phyloP scores from a whole-genome alignment of 92 coral and sea anemone species.

The Actinernus sp. region DNA sequence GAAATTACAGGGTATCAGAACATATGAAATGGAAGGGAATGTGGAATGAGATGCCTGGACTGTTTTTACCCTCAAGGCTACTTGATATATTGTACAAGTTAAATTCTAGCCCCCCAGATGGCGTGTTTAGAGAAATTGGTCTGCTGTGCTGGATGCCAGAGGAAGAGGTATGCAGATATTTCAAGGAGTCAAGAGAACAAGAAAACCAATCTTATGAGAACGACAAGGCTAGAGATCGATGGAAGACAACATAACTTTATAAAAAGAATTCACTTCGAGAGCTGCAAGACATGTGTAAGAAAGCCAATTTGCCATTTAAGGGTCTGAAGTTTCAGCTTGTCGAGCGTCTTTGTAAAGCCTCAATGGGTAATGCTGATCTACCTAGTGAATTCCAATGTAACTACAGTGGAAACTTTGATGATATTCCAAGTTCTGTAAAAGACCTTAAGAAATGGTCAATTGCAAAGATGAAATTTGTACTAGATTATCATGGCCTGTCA shows the following conservation, averaged over 20 bases:
- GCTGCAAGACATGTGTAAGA: constrained; percentile 22
- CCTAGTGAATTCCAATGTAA: too few relatives aligned
- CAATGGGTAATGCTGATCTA: too few relatives aligned
- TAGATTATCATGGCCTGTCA: too few relatives aligned
- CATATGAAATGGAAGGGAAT: neutral
- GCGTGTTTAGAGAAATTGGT: neutral
- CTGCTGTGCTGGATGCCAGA: constrained; percentile 13
- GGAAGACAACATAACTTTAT: constrained; percentile 22
- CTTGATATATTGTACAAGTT: constrained; percentile 13
- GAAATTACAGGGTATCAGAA: neutral
- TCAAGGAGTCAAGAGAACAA: constrained; percentile 7
- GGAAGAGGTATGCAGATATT: constrained; percentile 4
- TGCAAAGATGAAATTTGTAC: too few relatives aligned
- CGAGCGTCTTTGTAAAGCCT: too few relatives aligned
- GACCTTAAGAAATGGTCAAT: too few relatives aligned
- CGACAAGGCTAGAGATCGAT: constrained; percentile 15
- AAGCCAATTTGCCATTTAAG: constrained; percentile 16
- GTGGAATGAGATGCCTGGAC: constrained; percentile 8
- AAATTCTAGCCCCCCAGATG: constrained; percentile 9
- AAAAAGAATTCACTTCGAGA: constrained; percentile 15
- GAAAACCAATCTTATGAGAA: constrained; percentile 1
- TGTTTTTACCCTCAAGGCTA: constrained; percentile 16
- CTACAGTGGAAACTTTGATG: too few relatives aligned
- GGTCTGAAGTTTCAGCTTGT: too few relatives aligned
- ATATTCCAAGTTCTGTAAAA: too few relatives aligned